phyloP scores from a whole-genome alignment of 2,113 vertebrate genomes.

The Mus spicilegus region DNA sequence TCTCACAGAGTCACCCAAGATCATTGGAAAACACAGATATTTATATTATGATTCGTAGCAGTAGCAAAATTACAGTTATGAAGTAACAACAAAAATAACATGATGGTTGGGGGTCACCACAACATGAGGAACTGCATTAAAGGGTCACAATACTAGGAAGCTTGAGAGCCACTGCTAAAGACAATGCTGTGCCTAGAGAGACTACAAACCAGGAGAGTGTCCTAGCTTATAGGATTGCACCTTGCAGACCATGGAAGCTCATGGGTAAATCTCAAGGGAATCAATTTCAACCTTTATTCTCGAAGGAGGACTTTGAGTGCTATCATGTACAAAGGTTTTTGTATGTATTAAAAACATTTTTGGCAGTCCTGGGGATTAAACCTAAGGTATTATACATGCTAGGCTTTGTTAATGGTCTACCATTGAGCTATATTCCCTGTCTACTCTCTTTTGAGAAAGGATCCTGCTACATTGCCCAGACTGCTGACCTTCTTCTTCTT shows the following conservation, averaged over 20 bases:
- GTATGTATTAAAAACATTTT: background rate
- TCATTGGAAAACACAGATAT: background rate
- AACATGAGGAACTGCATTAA: background rate
- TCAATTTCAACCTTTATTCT: constrained; percentile 24
- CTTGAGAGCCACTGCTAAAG: background rate
- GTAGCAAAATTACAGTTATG: background rate
- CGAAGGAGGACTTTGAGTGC: background rate
- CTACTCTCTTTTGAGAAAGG: background rate
- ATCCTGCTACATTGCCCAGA: background rate
- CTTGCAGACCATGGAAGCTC: background rate
- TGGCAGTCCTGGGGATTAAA: background rate
- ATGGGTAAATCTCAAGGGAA: constrained; percentile 32
- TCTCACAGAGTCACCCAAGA: background rate
- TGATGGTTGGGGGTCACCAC: background rate
- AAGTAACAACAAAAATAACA: background rate
- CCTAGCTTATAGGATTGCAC: background rate
- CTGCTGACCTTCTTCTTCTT: too few species aligned
- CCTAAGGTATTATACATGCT: background rate
- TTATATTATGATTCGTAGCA: background rate
- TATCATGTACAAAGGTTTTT: background rate
- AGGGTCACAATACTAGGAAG: background rate
- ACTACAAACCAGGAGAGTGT: background rate
- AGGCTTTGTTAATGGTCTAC: background rate
- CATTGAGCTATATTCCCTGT: background rate
- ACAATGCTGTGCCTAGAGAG: background rate